Conservation (phyloP, 2,888 invertebrate genomes). For the Hemistola chrysoprasaria region DNA sequence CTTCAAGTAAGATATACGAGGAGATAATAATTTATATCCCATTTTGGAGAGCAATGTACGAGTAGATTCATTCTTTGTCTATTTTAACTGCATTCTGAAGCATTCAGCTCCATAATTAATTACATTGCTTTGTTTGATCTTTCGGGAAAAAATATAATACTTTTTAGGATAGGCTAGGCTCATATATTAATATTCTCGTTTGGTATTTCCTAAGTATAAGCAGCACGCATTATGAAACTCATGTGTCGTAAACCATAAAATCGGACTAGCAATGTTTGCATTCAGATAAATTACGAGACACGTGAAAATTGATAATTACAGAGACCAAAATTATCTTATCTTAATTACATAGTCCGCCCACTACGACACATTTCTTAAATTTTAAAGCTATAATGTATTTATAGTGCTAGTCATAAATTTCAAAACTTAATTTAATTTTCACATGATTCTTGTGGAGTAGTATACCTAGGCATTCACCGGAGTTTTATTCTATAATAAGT, state of each 20-base stretch:
- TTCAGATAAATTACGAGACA: conserved; percentile 64
- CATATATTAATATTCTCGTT: conserved; percentile 46
- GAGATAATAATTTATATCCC: conserved; percentile 63
- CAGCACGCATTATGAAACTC: conserved; percentile 54
- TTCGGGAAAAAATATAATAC: no score
- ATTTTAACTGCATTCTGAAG: no score
- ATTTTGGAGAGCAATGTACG: conserved; percentile 63
- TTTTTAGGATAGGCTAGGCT: conserved; percentile 36
- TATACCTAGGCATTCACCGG: no score
- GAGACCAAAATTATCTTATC: conserved; percentile 69
- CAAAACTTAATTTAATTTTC: no score
- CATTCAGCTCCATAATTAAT: no score
- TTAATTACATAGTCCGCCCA: conserved; percentile 60
- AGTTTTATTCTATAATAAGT: neutral
- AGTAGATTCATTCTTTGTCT: conserved; percentile 57
- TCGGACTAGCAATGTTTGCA: conserved; percentile 68
- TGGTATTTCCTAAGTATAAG: conserved; percentile 35
- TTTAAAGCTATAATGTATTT: conserved; percentile 26
- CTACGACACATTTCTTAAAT: conserved; percentile 34
- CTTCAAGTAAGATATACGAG: conserved; percentile 51
- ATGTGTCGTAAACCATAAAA: conserved; percentile 56
- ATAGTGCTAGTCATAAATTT: conserved; percentile 15
- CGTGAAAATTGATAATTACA: conserved; percentile 76
- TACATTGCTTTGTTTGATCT: no score
- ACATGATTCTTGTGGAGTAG: no score